Conservation (phyloP, 2,888 invertebrate species). For the Buathra laborator region DNA sequence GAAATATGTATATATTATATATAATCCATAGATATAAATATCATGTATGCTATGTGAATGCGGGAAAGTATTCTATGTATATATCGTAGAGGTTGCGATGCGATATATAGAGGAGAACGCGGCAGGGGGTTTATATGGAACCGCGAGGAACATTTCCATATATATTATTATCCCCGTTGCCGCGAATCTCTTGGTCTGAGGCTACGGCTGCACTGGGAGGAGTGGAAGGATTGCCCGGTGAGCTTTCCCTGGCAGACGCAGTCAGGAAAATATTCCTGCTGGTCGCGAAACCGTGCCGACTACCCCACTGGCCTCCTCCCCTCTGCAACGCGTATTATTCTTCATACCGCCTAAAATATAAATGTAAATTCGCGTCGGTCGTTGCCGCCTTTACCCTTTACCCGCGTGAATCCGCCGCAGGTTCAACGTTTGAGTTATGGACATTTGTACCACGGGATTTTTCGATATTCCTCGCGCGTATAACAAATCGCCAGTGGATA, state of each 20-base stretch:
- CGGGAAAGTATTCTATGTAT: constrained; percentile 49
- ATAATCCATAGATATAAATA: constrained; percentile 31
- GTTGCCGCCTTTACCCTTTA: constrained; percentile 21
- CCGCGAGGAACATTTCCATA: constrained; percentile 74
- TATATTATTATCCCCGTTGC: constrained; percentile 73
- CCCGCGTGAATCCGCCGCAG: constrained; percentile 47
- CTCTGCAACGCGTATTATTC: constrained; percentile 67
- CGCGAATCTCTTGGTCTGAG: constrained; percentile 57
- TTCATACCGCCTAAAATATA: constrained; percentile 70
- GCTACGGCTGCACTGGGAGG: neutral
- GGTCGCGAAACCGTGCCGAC: constrained; percentile 52
- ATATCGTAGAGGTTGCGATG: constrained; percentile 18
- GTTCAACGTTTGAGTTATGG: constrained; percentile 71
- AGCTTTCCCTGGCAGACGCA: constrained; percentile 40
- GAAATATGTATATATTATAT: neutral
- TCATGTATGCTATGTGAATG: constrained; percentile 22
- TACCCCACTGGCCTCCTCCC: constrained; percentile 28
- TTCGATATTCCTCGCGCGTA: constrained; percentile 27
- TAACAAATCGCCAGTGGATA: constrained; percentile 17
- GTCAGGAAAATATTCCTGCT: constrained; percentile 52
- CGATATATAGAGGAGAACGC: neutral
- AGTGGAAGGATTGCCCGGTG: neutral
- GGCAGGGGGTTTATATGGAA: constrained; percentile 49
- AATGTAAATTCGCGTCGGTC: constrained; percentile 72
- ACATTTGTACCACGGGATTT: constrained; percentile 49